Base-by-base conservation (phyloP, 2,888 invertebrate genomes). In the Helobdella robusta region DNA sequence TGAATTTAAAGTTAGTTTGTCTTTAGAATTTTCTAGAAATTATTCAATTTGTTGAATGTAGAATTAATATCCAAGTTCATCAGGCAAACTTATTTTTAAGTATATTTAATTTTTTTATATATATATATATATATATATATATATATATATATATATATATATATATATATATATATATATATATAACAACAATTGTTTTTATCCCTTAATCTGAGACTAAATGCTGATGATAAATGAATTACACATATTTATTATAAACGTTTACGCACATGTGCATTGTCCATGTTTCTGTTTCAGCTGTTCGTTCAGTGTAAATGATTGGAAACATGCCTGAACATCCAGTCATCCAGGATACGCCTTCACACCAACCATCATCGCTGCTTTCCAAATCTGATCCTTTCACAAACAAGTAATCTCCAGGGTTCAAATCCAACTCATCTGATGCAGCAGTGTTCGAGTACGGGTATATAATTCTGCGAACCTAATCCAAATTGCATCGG, bases 211-310 rank as follows among this genome's bases (percentile, higher is more conserved):
- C n/a, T n/a, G n/a, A n/a, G 52, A 11, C 11, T 52, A 20, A 18
- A 23, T 11, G 20, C 8, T 11, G 20, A 18, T 52, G 52, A 18
- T 8, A 15, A 52, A 23, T 18, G 8, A 20, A 52, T 52, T 18
- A 20, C 20, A 15, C 8, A 52, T 23, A 18, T 52, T 23, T 18
- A 58, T 20, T 28, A 58, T 18, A 18, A 11, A 40, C 11, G 15
- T 40, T 40, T 35, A 54, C 65, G 67, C 67, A 80, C 79, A 76
- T 85, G 74, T 92, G 91, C 63, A 91, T 78, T 18, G 91, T 91
- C 92, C 92, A 92, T 2, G 90, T 88, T 81, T 91, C 90, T 0
- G 89, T 89, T 77, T 91, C 91, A 0, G 90, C 87, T 0, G 89
- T 89, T 56, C 88, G 84, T 75, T 86, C 85, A 0, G 89, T 89